These are phyloP conservation scores for Adoxophyes honmai DNA, from an alignment of 1,140 invertebrate genomes.

Conservation along the genomic window DNA sequence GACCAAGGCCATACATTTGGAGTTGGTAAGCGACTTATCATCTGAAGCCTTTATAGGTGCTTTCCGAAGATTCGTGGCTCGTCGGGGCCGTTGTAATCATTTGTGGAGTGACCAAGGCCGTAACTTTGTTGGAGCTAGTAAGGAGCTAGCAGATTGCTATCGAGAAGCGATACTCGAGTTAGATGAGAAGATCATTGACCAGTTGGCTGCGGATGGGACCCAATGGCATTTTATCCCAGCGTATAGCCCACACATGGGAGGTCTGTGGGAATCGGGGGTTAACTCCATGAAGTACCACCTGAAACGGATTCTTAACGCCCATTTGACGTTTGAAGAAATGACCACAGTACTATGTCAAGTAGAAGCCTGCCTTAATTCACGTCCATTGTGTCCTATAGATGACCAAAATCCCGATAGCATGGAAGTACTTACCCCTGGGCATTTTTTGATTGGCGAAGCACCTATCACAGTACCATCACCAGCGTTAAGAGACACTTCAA, in stretches of 20 bases:
- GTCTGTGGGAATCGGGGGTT: conserved; percentile 32
- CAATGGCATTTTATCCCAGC: conserved; percentile 65
- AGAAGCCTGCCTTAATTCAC: conserved; percentile 36
- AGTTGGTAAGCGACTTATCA: conserved; percentile 23
- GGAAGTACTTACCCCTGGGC: conserved; percentile 21
- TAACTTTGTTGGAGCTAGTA: conserved; percentile 47
- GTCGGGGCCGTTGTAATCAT: conserved; percentile 30
- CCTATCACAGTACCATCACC: conserved; percentile 17
- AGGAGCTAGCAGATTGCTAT: conserved; percentile 20
- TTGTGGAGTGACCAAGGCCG: conserved; percentile 49
- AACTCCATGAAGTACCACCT: conserved; percentile 36
- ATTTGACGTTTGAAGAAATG: conserved; percentile 35
- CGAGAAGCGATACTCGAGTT: conserved; percentile 14
- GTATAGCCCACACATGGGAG: conserved; percentile 47
- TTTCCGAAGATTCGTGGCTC: conserved; percentile 40
- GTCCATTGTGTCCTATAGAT: conserved; percentile 20
- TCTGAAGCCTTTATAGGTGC: conserved; percentile 33
- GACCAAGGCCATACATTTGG: conserved; percentile 28
- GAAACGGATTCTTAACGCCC: conserved; percentile 35
- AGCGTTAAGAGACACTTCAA: not conserved
- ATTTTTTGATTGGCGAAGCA: conserved; percentile 27
- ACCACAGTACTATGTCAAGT: conserved; percentile 31
- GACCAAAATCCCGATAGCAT: conserved; percentile 27
- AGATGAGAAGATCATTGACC: conserved; percentile 5
- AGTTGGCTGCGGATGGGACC: conserved; percentile 21